phyloP scores from a whole-genome alignment of 2,888 invertebrate species.

The Scaeva pyrastri region DNA sequence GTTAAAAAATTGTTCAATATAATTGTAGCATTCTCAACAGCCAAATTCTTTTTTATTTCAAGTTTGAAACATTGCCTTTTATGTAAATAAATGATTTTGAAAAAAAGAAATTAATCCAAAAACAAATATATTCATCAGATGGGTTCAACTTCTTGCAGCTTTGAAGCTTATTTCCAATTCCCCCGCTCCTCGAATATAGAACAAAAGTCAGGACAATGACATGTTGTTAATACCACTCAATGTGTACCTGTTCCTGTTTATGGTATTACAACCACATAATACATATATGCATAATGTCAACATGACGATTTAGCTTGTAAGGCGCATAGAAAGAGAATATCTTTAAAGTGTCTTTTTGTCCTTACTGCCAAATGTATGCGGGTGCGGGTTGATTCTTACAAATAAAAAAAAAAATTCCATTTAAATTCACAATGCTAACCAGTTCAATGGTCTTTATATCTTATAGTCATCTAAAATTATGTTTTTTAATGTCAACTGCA shows the following conservation, averaged over 20 bases:
- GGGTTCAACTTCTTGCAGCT: conserved; percentile 22
- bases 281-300: conserved; percentile 14
- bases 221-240: conserved; percentile 43
- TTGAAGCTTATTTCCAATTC: conserved; percentile 29
- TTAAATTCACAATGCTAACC: neutral
- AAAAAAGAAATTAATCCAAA: neutral
- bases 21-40: too few species aligned
- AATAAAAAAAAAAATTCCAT: neutral
- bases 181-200: conserved; percentile 8
- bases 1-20: too few species aligned
- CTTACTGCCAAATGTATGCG: neutral
- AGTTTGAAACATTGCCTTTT: too few species aligned
- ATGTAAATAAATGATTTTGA: too few species aligned
- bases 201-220: conserved; percentile 48
- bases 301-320: neutral
- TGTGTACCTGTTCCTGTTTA: conserved; percentile 29
- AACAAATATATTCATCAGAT: neutral
- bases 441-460: neutral
- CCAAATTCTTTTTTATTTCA: too few species aligned
- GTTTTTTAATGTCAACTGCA: too few species aligned
- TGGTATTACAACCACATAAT: too few species aligned
- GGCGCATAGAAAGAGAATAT: neutral
- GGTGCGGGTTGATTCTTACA: neutral
- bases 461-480: too few species aligned
- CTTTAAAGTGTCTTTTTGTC: neutral